phyloP scores from a whole-genome alignment of 2,888 invertebrate genomes.

The Sarcophaga subvicina region DNA sequence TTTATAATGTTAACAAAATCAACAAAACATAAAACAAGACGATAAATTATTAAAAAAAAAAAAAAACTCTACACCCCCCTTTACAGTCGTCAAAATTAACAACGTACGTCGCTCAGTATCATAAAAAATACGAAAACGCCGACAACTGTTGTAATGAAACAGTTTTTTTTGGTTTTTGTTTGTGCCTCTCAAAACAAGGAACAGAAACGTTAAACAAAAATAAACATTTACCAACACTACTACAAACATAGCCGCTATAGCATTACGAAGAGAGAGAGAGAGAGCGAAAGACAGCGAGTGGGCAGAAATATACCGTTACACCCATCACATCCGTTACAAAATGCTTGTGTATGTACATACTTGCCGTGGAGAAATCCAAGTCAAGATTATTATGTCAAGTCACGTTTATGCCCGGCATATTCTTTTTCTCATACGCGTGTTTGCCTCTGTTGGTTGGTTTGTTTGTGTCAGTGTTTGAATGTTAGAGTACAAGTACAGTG shows the following conservation, averaged over 20 bases:
- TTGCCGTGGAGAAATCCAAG: constrained; percentile 35
- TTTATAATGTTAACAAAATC: constrained; percentile 29
- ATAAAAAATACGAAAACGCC: constrained; percentile 34
- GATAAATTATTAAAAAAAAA: constrained; percentile 45
- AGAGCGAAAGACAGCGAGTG: neutral
- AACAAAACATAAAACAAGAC: constrained; percentile 41
- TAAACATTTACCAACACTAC: constrained; percentile 71
- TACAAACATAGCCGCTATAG: neutral
- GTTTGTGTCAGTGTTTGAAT: no score
- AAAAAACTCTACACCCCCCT: neutral
- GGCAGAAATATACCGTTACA: neutral
- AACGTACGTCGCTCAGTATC: constrained; percentile 29
- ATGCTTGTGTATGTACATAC: neutral
- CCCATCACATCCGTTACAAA: no score
- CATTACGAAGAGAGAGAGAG: neutral
- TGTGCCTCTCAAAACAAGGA: neutral
- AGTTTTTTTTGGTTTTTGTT: neutral
- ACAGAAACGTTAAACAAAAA: constrained; percentile 49
- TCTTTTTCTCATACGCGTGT: constrained; percentile 5
- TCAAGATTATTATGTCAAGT: constrained; percentile 81
- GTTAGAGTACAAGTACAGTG: no score
- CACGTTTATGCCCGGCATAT: constrained; percentile 79
- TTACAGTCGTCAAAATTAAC: constrained; percentile 51
- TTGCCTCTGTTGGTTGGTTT: no score
- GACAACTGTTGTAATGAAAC: neutral